phyloP scores from a whole-genome alignment of 37 sponge, comb jelly and placozoan genomes.

The Chondrosia reniformis region DNA sequence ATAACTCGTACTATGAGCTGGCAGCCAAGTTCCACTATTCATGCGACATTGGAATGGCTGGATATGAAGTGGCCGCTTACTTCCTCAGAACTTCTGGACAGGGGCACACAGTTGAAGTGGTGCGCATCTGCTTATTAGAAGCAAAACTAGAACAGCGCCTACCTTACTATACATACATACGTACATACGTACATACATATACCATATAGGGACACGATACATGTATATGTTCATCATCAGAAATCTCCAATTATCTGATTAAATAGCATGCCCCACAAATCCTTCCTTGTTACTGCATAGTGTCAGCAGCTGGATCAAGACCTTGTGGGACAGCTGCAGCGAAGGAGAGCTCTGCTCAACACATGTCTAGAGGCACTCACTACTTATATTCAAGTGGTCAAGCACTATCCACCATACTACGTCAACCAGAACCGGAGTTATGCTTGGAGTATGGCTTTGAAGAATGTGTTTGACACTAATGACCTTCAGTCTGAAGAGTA shows the following conservation, averaged over 20 bases:
- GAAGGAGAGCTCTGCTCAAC: slow-evolving; percentile 46
- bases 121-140: slow-evolving; percentile 21
- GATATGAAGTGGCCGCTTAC: slow-evolving; percentile 68
- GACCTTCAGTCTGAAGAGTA: background rate
- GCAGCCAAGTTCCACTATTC: slow-evolving; percentile 3
- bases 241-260: no score
- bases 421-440: slow-evolving; percentile 63
- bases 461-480: background rate
- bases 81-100: slow-evolving; percentile 60
- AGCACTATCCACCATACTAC: slow-evolving; percentile 66
- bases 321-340: slow-evolving; percentile 46
- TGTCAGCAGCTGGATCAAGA: slow-evolving; percentile 79
- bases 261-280: background rate
- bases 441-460: slow-evolving; percentile 45
- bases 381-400: slow-evolving; percentile 62
- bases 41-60: slow-evolving; percentile 45
- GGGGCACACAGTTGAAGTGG: slow-evolving; percentile 61
- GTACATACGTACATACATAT: background rate
- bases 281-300: background rate
- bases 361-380: slow-evolving; percentile 60
- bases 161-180: background rate
- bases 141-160: background rate
- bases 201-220: no score
- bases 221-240: no score
- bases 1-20: background rate